These are phyloP conservation scores for Apteryx mantelli DNA, from an alignment of 2,113 vertebrate genomes.

Conservation along the genomic window DNA sequence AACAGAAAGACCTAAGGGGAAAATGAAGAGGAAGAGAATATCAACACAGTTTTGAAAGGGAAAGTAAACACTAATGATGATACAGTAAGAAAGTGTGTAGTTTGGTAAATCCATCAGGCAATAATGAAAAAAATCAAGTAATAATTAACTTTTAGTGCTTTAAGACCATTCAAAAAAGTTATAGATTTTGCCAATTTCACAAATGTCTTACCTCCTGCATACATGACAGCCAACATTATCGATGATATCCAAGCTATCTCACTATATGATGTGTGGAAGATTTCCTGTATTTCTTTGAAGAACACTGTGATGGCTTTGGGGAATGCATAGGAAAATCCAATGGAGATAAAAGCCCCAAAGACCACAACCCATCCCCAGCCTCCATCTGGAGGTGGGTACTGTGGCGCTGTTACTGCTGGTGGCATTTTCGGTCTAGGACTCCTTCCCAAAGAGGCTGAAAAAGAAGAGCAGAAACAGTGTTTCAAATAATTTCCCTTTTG, in stretches of 20 bases:
- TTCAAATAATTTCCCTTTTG: neutral
- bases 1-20: neutral
- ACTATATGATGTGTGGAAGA: slow-evolving; percentile 89
- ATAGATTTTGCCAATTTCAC: neutral
- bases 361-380: slow-evolving; percentile 98
- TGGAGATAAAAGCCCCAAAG: slow-evolving; percentile 90
- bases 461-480: neutral
- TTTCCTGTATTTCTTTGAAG: slow-evolving; percentile 96
- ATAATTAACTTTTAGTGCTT: neutral
- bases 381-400: slow-evolving; percentile 88
- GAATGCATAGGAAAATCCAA: slow-evolving; percentile 97
- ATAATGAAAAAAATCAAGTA: neutral
- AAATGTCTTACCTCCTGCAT: slow-evolving; percentile 91
- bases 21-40: neutral
- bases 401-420: slow-evolving; percentile 44
- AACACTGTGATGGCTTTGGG: slow-evolving; percentile 96
- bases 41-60: neutral
- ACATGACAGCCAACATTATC: slow-evolving; percentile 98
- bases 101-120: neutral
- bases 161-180: neutral
- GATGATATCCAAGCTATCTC: slow-evolving; percentile 97
- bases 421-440: slow-evolving; percentile 80
- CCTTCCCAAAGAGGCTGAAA: slow-evolving; percentile 49
- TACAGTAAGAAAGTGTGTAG: neutral
- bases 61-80: neutral